phyloP scores from a whole-genome alignment of 2,888 invertebrate species.

The Himalopsyche tibetana region DNA sequence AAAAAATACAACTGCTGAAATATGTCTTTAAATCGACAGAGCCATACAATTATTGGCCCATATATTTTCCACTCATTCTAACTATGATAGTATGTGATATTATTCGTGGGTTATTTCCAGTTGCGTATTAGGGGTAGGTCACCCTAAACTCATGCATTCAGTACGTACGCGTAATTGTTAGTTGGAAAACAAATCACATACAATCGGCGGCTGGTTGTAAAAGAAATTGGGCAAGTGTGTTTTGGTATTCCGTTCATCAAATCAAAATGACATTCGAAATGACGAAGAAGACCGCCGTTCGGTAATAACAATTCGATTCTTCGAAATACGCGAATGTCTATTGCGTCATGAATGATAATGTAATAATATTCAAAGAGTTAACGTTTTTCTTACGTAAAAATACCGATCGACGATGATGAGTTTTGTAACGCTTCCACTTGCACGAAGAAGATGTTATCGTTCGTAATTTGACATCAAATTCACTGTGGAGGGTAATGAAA shows the following conservation, averaged over 20 bases:
- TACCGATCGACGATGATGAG: background rate
- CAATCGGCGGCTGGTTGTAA: slow-evolving; percentile 47
- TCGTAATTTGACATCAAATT: background rate
- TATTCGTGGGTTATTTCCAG: no score
- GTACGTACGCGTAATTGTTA: slow-evolving; percentile 28
- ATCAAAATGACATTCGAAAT: slow-evolving; percentile 52
- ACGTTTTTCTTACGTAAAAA: slow-evolving; percentile 10
- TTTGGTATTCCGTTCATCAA: slow-evolving; percentile 47
- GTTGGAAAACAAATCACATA: slow-evolving; percentile 19
- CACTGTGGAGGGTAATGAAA: background rate
- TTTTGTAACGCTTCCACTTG: background rate
- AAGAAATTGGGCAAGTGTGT: slow-evolving; percentile 44
- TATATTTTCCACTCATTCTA: no score
- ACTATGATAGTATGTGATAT: no score
- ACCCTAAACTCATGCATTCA: slow-evolving; percentile 1
- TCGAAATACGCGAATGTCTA: slow-evolving; percentile 31
- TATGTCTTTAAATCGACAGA: no score
- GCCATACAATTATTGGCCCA: no score
- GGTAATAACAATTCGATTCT: slow-evolving; percentile 17
- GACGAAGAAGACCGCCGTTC: slow-evolving; percentile 24
- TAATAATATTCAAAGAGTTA: slow-evolving; percentile 17
- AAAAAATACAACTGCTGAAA: no score
- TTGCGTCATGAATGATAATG: background rate
- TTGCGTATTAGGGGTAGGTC: background rate
- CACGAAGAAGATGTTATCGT: background rate